Evolutionary conservation across 2,888 invertebrate species (phyloP).

Genomic region (Pecten maximus): DNA sequence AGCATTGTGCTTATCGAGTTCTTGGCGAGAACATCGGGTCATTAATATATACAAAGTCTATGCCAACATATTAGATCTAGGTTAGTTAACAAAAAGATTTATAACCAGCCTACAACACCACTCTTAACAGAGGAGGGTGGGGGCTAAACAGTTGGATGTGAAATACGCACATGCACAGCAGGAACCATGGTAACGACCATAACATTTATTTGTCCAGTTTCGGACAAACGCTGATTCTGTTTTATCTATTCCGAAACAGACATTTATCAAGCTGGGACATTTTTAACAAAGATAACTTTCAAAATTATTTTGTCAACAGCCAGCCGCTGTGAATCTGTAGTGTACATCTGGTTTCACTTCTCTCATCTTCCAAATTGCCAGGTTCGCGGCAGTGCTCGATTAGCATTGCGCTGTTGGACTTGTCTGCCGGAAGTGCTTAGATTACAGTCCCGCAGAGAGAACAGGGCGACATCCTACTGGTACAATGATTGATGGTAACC

Average conservation of each 20-base stretch:
- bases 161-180: neutral
- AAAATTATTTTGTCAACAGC: constrained; percentile 29
- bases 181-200: neutral
- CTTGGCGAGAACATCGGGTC: neutral
- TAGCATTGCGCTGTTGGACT: constrained; percentile 20
- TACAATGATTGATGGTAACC: constrained; percentile 32
- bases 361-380: constrained; percentile 30
- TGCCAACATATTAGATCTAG: neutral
- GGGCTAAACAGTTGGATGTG: neutral
- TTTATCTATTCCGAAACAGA: neutral
- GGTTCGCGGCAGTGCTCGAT: neutral
- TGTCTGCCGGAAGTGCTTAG: constrained; percentile 35
- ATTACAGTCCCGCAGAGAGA: constrained; percentile 33
- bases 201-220: constrained; percentile 27
- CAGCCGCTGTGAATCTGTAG: constrained; percentile 12
- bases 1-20: neutral
- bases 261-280: constrained; percentile 28
- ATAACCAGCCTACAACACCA: neutral
- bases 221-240: constrained; percentile 3
- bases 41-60: neutral
- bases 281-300: constrained; percentile 35
- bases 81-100: neutral
- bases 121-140: neutral
- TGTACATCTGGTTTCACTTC: constrained; percentile 4
- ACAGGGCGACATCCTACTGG: constrained; percentile 35